Conservation (phyloP, 2,797 vertebrate species). For the Onychomys leucogaster region DNA sequence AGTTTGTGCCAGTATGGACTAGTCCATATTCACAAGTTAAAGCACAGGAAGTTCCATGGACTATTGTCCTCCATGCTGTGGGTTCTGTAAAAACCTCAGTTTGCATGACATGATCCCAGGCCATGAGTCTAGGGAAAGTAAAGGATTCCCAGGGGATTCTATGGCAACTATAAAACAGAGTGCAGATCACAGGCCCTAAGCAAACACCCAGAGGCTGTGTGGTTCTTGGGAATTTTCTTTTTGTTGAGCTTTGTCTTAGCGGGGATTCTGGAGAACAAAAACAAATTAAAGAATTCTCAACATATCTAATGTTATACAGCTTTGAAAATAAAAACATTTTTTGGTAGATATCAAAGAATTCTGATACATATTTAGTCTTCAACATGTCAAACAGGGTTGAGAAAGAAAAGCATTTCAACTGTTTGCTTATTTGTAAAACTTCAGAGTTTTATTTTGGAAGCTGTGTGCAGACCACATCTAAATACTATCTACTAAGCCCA, state of each 20-base stretch:
- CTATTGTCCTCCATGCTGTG: accelerated
- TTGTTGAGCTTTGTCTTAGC: not conserved
- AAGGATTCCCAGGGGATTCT: not conserved
- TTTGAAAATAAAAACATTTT: not conserved
- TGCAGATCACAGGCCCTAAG: not conserved
- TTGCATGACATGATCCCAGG: not conserved
- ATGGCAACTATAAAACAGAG: not conserved
- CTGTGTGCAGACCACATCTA: not conserved
- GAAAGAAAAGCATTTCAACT: not conserved
- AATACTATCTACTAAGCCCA: not conserved
- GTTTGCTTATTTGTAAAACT: not conserved
- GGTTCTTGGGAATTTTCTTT: not conserved
- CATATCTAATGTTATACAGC: not conserved
- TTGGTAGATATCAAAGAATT: not conserved
- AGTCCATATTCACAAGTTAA: not conserved
- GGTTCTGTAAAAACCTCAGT: not conserved
- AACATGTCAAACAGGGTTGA: not conserved
- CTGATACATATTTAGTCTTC: not conserved
- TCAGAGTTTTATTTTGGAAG: not conserved
- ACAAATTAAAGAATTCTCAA: not conserved
- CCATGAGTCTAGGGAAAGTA: not conserved
- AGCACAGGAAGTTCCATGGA: not conserved
- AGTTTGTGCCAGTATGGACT: not conserved
- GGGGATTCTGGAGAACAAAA: not conserved
- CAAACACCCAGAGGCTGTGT: accelerated